Evolutionary conservation across 2,797 vertebrate genomes (phyloP), one percentile per base, ranked within the genome.

Genomic region (Macroramphosus scolopax): DNA sequence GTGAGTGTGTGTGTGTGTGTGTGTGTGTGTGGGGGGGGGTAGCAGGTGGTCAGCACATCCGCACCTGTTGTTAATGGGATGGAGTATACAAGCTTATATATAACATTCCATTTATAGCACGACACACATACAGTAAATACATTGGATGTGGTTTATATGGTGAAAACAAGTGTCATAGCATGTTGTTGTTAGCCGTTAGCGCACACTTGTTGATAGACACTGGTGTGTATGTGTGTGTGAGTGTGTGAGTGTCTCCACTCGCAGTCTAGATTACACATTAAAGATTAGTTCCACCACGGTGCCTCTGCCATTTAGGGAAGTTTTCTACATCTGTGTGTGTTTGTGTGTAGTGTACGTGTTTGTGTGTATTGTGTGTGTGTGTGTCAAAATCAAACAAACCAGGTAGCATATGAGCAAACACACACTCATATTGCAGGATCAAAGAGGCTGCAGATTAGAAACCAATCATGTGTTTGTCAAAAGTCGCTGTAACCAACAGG

Each of bases 21-120:
- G 36, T 25, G 52, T 17, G 37, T 25, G 48, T n/a, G 11, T 33
- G 34, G 33, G 41, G 50, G 78, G 37, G 31, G n/a, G n/a, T n/a
- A 65, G 66, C 74, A 78, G 80, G 70, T 80, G 81, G 66, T 72
- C 57, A 57, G 17, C 52, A 42, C 29, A 68, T 36, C 58, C 56
- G 47, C 63, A 80, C 68, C 67, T 80, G 70, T 62, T 63, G 51
- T 53, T 70, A 64, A 65, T 57, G 36, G 49, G 64, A 80, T 47
- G 45, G 39, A 43, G 37, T 47, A 54, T 37, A 60, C 29, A 40
- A 54, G 45, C 33, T 49, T 29, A 30, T 56, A 47, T 31, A 59
- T 49, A 34, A 42, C 0, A n/a, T n/a, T 20, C 53, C 24, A 63
- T 71, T 73, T 73, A 77, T 75, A 81, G 63, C 39, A 32, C 25